Base-by-base conservation (phyloP, 1,140 invertebrate species). In the Bombus soroeensis region DNA sequence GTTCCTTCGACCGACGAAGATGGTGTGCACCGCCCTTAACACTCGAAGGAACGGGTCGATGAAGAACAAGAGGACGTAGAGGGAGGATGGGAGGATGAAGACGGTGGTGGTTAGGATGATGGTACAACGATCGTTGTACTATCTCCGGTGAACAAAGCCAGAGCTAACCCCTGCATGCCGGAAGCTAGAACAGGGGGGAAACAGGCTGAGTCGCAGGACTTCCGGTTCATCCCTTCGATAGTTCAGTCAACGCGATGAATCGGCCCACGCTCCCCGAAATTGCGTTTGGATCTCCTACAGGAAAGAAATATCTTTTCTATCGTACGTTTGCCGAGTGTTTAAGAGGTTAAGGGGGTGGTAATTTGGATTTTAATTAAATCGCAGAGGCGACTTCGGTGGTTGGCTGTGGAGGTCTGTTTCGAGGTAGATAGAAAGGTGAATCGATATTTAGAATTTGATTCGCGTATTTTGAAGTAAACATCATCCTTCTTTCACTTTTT, bases 141-240 rank as follows among this genome's bases (percentile, higher is more conserved):
- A 91, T 91, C 90, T 89, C 88, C 90, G 90, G 88, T 78, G 88
- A 91, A 91, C 88, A 91, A 91, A 91, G 88, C 70, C 80, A 59
- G 59, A 18, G 80, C 75, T 81, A 79, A 76, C 77, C 77, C 81
- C 66, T 13, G 53, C 75, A 68, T 77, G 66, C 90, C 89, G 90
- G 89, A 91, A 87, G 81, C 83, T 6, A 13, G 62, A 43, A 43
- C 70, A 57, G 79, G 72, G 83, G 82, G 85, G 85, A 86, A 80
- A 57, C 89, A 76, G 71, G 83, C 87, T 64, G 79, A 85, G 90
- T 87, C 85, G 72, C 43, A 57, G 62, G 76, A 84, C 90, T 91
- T 91, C 90, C 90, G 90, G 90, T 90, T 90, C 84, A 83, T 83
- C 82, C 82, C 86, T 87, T 86, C 87, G 81, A 34, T 9, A 34